A percentile compares a stretch with the other conserved stretches of the same genome.
These are phyloP conservation scores for Contarinia nasturtii DNA, from an alignment of 1,140 invertebrate genomes.

Conservation along the genomic window DNA sequence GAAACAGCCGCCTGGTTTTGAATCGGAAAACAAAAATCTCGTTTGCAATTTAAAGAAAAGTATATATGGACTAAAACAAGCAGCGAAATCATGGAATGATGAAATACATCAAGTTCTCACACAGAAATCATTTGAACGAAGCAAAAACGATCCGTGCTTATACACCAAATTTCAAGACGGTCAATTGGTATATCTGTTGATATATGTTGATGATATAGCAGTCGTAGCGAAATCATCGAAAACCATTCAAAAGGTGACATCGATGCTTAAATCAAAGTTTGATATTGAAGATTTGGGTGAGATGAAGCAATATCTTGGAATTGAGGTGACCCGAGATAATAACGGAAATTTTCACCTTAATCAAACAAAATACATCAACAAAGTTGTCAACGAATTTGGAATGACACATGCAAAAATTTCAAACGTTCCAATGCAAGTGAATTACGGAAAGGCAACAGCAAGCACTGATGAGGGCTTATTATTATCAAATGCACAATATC, in stretches of 20 bases:
- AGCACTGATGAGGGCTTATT: neutral
- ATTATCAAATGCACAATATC: constrained; percentile 4
- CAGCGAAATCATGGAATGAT: constrained; percentile 22
- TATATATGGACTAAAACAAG: constrained; percentile 26
- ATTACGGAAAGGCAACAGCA: constrained; percentile 3
- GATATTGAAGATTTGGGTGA: constrained; percentile 12
- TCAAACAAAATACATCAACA: constrained; percentile 1
- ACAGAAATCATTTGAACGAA: constrained; percentile 4
- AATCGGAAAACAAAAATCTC: constrained; percentile 9
- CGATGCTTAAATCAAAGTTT: constrained; percentile 5
- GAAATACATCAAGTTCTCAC: constrained; percentile 6
- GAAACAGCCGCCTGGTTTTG: constrained; percentile 15
- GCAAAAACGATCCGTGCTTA: constrained; percentile 7
- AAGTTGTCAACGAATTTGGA: neutral
- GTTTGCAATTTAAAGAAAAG: constrained; percentile 17
- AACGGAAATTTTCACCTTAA: constrained; percentile 3
- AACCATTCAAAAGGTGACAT: constrained; percentile 2
- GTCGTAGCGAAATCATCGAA: constrained; percentile 1
- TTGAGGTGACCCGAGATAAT: constrained; percentile 6
- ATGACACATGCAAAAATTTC: constrained; percentile 3
- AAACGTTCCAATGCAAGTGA: constrained; percentile 5
- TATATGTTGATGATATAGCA: constrained; percentile 7
- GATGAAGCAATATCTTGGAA: constrained; percentile 12
- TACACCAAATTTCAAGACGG: constrained; percentile 2
- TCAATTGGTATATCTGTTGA: neutral